Base-by-base conservation (phyloP, 2,113 vertebrate genomes). In the Syngnathus scovelli region DNA sequence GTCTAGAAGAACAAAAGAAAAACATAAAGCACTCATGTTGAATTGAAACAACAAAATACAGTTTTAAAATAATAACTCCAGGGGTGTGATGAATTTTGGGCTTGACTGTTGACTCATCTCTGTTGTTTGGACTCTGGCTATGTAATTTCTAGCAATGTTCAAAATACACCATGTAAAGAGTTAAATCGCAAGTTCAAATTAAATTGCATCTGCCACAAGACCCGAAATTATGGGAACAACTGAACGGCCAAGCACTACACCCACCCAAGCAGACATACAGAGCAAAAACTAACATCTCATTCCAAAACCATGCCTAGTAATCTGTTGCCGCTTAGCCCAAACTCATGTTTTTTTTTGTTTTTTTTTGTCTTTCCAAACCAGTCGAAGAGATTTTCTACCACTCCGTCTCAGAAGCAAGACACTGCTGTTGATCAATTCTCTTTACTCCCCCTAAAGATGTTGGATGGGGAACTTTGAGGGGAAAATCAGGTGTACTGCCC, bases 1-100 rank as follows among this genome's bases (percentile, higher is more conserved):
- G 68, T 79, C 89, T 89, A 62, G 43, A 82, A 51, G 60, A 11
- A 19, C 16, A 63, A 58, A 64, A 69, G 60, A 15, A 19, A 18
- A 63, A 15, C 36, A 75, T 33, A 18, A 76, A 74, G 75, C 27
- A 70, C 0, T 0, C 11, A 63, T 27, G 55, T 68, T 76, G 5
- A 60, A 66, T 69, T 76, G 6, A 58, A 67, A 76, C 68, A 23
- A 69, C 69, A 43, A 43, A 74, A 59, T 15, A 61, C 8, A 13
- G 7, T 51, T 19, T 19, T 51, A 1, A 48, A 48, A 9, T 33
- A 33, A 33, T 33, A 33, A 33, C 27, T 33, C 2, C 27, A 33
- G 27, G 27, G 27, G 27, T 3, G 27, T 33, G 27, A 33, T 33
- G 27, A 33, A 33, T 33, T 33, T 33, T 33, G 27, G 27, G 27